These are phyloP conservation scores for Brachionus plicatilis DNA, from an alignment of 1,140 invertebrate genomes.

Conservation along the genomic window DNA sequence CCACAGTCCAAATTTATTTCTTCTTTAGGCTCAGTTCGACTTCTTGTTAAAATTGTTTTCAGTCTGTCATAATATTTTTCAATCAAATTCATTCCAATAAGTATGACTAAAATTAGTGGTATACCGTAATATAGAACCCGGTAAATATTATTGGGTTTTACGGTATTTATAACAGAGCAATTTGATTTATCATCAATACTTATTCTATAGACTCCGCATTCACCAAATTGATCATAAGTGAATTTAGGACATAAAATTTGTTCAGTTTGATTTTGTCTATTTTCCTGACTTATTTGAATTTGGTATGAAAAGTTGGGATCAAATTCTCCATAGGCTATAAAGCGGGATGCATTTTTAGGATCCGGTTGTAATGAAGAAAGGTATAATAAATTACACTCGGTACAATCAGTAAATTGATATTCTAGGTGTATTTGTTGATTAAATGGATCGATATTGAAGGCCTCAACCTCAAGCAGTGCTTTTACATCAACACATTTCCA, in stretches of 20 bases:
- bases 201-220: neutral
- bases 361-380: neutral
- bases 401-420: constrained; percentile 9
- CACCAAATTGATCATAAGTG: neutral
- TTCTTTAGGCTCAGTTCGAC: neutral
- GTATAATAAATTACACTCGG: neutral
- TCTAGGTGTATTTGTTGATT: neutral
- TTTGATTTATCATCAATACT: neutral
- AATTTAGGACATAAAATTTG: neutral
- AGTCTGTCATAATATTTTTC: constrained; percentile 12
- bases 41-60: neutral
- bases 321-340: neutral
- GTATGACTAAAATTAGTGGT: neutral
- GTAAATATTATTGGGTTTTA: neutral
- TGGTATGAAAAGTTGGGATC: neutral
- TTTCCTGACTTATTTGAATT: neutral
- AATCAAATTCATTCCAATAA: neutral
- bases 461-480: neutral
- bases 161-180: neutral
- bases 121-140: neutral
- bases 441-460: neutral
- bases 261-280: constrained; percentile 1
- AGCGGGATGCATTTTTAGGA: neutral
- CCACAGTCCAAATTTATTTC: neutral
- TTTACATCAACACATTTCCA: neutral